Percentiles rank a stretch among this genome's conserved stretches.
Evolutionary conservation across 2,797 vertebrate genomes (phyloP).

Genomic region (Anguilla obscura): DNA sequence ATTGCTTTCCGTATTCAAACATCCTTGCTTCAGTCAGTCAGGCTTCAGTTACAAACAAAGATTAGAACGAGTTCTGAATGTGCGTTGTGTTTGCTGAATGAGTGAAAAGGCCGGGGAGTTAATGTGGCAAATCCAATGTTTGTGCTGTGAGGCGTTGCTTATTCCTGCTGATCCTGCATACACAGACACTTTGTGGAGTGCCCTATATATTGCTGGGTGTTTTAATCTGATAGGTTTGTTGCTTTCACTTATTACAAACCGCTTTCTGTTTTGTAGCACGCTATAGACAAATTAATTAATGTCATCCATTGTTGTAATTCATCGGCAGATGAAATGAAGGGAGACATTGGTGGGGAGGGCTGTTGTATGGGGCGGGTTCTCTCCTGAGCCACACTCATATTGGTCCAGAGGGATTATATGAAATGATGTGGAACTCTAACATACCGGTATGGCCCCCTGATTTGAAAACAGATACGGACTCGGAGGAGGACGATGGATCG

Average conservation of each 20-base stretch:
- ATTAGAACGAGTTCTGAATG: slow-evolving; percentile 11
- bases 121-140: slow-evolving; percentile 24
- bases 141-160: slow-evolving; percentile 17
- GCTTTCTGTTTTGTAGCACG: background rate
- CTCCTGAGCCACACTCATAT: background rate
- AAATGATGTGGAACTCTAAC: slow-evolving; percentile 6
- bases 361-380: background rate
- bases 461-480: slow-evolving; percentile 86
- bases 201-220: background rate
- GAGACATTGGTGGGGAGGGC: background rate
- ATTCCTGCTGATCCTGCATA: slow-evolving; percentile 25
- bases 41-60: background rate
- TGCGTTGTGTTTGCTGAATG: slow-evolving; percentile 12
- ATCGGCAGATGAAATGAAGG: background rate
- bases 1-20: slow-evolving; percentile 5
- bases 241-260: slow-evolving; percentile 1
- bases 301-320: background rate
- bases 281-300: slow-evolving; percentile 4
- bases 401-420: background rate
- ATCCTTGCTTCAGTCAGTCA: background rate
- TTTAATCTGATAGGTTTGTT: slow-evolving; percentile 14
- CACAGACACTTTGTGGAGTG: background rate
- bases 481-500: slow-evolving; percentile 81
- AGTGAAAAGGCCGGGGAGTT: slow-evolving; percentile 22
- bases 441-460: background rate